Base-by-base conservation (phyloP, 2,888 invertebrate genomes). In the Noctua comes region DNA sequence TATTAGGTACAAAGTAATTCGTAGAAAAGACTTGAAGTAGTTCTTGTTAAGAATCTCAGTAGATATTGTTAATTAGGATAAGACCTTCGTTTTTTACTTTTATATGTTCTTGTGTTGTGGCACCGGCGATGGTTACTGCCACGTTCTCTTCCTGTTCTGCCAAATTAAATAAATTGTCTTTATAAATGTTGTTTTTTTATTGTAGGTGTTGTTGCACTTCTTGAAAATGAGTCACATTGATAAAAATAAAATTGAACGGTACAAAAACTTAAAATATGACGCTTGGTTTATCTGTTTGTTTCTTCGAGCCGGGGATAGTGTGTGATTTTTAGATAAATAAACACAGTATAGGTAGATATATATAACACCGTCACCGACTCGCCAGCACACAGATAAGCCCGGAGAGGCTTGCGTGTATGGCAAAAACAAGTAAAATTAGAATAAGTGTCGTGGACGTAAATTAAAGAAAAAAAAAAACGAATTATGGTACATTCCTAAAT, bases 81-180 rank as follows among this genome's bases (percentile, higher is more conserved):
- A 80, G 79, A 62, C 64, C 69, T 82, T 78, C 57, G 76, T 73
- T 83, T 79, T 73, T 46, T 85, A 76, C 71, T 80, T 81, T 85
- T 85, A 57, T 71, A 68, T 72, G 59, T 48, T 59, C 24, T 18
- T 76, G 16, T 73, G 54, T 62, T 40, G 69, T 76, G 73, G 69
- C 59, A 48, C 59, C 70, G 51, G 40, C 62, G 43, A 43, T 69
- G 31, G 66, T 54, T 27, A 36, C 27, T 51, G 68, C 76, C 57
- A 82, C 59, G 40, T 71, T 77, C 51, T 73, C 51, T 80, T 78
- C 75, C 77, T 85, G 78, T 83, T 64, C 62, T 77, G 62, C 66
- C 79, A 76, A 85, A 84, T 77, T 83, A 40, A 88, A 88, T 88
- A 88, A 88, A 88, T 74, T 80, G 68, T 79, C 79, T 75, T 70